phyloP scores from a whole-genome alignment of 2,113 vertebrate genomes.

The Fregata magnificens region DNA sequence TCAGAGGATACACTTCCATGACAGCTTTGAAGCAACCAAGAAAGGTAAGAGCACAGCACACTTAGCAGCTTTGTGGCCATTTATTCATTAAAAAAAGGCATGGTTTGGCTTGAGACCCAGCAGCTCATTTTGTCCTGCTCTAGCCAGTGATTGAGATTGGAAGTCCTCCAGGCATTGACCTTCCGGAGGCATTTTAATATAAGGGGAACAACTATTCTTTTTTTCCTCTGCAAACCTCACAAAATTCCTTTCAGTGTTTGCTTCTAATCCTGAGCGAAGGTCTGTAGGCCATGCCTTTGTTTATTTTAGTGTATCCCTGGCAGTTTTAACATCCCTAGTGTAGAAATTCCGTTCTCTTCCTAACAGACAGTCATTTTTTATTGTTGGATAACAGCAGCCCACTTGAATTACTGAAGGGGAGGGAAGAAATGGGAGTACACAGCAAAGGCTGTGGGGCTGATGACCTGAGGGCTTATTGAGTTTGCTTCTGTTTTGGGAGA shows the following conservation, averaged over 20 bases:
- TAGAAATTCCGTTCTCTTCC: not conserved
- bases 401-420: not conserved
- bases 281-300: not conserved
- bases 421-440: not conserved
- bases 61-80: not conserved
- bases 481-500: not conserved
- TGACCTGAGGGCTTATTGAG: not conserved
- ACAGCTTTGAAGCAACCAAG: slow-evolving; percentile 98
- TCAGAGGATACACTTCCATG: slow-evolving; percentile 98
- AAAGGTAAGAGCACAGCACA: slow-evolving; percentile 84
- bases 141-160: not conserved
- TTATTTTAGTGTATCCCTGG: not conserved
- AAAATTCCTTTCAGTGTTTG: not conserved
- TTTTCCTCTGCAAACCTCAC: not conserved
- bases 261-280: not conserved
- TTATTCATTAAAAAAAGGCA: not conserved
- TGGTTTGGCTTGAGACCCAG: not conserved
- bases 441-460: not conserved
- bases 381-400: not conserved
- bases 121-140: not conserved
- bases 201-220: not conserved
- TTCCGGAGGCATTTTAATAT: not conserved
- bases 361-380: not conserved
- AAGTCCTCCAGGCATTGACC: not conserved
- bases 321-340: not conserved